Base-by-base conservation (phyloP, 2,113 vertebrate genomes). In the Pachypanchax playfairii region DNA sequence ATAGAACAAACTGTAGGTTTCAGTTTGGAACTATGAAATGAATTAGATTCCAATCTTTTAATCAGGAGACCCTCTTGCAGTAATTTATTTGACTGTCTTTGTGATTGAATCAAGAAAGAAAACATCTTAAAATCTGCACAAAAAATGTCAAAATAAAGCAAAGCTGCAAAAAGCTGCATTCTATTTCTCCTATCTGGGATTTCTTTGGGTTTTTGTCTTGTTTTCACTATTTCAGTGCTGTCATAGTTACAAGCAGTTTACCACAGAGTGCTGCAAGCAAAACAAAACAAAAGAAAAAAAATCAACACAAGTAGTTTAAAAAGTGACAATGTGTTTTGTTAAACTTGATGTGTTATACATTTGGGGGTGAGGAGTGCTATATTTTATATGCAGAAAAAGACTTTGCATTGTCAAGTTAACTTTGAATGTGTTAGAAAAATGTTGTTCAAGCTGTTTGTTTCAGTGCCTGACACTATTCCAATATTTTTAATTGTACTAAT, bases 241-340 rank as follows among this genome's bases (percentile, higher is more conserved):
- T 35, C 73, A 38, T 36, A 15, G 15, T 43, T 33, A 51, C 17
- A 31, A 18, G 18, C 36, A 63, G 25, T 51, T 14, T 14, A 46
- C 36, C 15, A 57, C 36, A 14, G 8, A 36, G 25, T 2, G 6
- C 20, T 18, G 13, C 7, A 47, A 28, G 28, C 29, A 13, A 29
- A 50, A 24, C 2, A 20, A 51, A 8, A 21, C 26, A 38, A 14
- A n/a, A 17, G 1, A 15, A 53, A 3, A 1, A 12, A 39, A 36
- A 38, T 46, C 10, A 11, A 10, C 24, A 10, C 2, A 24, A 24
- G 13, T 13, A 5, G 28, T 7, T 29, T 5, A 36, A 11, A 36
- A 20, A 25, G 31, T n/a, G 36, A 9, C 3, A 22, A 22, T 52
- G 26, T 26, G 12, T 25, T 61, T 31, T 33, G 42, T 68, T 51